Evolutionary conservation across 2,888 invertebrate species (phyloP), one percentile per base, ranked within the genome.

Genomic region (Andrena minutula): DNA sequence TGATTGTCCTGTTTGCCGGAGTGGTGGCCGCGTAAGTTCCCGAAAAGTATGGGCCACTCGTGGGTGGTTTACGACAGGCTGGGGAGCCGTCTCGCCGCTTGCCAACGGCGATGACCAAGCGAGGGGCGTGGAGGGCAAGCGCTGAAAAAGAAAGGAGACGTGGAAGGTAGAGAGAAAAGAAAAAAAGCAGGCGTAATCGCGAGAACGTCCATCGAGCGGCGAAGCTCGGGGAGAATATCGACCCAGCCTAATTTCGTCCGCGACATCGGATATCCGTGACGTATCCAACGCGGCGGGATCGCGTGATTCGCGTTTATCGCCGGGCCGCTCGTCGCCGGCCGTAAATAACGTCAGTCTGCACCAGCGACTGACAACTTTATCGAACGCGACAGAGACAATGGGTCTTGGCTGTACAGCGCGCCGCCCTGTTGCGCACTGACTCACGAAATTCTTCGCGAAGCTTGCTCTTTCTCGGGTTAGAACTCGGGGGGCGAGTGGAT

Each of bases 1-100:
- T 90, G 86, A 90, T 90, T 88, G 87, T 89, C 85, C 87, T 86
- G 88, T 90, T 91, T 87, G 82, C 77, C 53, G 71, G 75, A 28
- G 69, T 71, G 56, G 66, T 72, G 83, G 63, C 73, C 82, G 82
- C 85, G 76, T 88, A 89, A 87, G 83, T 87, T 83, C 70, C 73
- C 63, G 49, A 82, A 88, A 88, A 81, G 73, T 82, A 82, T 85
- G 80, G 79, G 41, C 69, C 77, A 28, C 26, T 68, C 71, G 81
- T 82, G 82, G 85, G 80, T 85, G 85, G 86, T 86, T 90, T 89
- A 88, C 85, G 86, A 85, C 61, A 63, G 12, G 56, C 12, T 49
- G 35, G 32, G 12, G 56, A 41, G 61, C 71, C 51, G 69, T 41
- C n/a, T 8, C 51, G 23, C 56, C 56, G 56, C 23, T 23, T 56